These are phyloP conservation scores for Alosa alosa DNA, from an alignment of 2,113 vertebrate genomes.

Conservation along the genomic window DNA sequence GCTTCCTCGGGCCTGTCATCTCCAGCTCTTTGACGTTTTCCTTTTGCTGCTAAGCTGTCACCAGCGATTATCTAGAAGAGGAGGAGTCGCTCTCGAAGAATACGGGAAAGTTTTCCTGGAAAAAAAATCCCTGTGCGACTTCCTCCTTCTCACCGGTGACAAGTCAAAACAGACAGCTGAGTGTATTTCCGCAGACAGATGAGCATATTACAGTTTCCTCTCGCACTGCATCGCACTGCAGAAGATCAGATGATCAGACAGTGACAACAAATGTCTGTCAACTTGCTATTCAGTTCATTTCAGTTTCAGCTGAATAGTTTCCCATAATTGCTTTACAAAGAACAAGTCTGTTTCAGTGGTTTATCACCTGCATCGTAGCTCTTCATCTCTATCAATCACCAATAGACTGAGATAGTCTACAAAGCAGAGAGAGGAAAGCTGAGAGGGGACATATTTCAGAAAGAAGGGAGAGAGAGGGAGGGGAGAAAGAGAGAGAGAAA, in stretches of 20 bases:
- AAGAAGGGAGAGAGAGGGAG: neutral
- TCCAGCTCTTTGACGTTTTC: slow-evolving; percentile 27
- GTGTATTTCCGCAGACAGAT: neutral
- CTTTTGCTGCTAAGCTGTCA: slow-evolving; percentile 54
- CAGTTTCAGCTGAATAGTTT: neutral
- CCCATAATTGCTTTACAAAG: neutral
- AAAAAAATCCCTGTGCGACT: slow-evolving; percentile 1
- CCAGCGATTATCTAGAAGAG: slow-evolving; percentile 53
- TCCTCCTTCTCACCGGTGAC: slow-evolving; percentile 3
- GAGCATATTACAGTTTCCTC: neutral
- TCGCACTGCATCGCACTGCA: neutral
- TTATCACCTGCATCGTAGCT: neutral
- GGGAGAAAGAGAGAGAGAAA: neutral
- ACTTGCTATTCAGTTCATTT: neutral
- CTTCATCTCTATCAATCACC: neutral
- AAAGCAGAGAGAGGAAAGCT: neutral
- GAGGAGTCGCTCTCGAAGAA: slow-evolving; percentile 3
- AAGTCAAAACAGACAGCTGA: neutral
- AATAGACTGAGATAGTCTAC: neutral
- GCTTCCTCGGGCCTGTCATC: slow-evolving; percentile 4
- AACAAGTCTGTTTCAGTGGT: neutral
- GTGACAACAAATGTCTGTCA: neutral
- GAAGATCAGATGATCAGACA: neutral
- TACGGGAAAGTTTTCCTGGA: slow-evolving; percentile 32
- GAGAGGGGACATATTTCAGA: neutral